Evolutionary conservation across 2,888 invertebrate species (phyloP).

Genomic region (Ectemnius continuus): DNA sequence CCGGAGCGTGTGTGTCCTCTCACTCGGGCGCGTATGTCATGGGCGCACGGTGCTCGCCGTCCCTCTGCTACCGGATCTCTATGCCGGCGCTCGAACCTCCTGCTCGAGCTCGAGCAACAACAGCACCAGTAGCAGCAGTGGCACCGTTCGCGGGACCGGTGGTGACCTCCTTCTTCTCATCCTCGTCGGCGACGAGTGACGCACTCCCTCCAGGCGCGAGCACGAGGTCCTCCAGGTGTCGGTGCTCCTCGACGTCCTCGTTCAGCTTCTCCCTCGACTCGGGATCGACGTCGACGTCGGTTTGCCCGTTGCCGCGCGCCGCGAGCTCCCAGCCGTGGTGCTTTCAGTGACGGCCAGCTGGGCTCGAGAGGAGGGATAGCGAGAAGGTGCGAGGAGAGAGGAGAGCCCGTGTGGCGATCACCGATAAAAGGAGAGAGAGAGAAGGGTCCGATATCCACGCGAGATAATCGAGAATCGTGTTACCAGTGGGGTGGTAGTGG

Average conservation of each 20-base stretch:
- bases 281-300: slow-evolving; percentile 7
- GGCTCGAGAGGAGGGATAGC: background rate
- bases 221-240: slow-evolving; percentile 6
- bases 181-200: background rate
- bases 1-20: slow-evolving; percentile 65
- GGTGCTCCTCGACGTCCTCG: slow-evolving; percentile 17
- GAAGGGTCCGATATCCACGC: background rate
- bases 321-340: slow-evolving; percentile 15
- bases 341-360: slow-evolving; percentile 32
- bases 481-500: slow-evolving; percentile 6
- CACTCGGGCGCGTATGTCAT: slow-evolving; percentile 75
- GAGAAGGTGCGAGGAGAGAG: background rate
- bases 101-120: slow-evolving; percentile 32
- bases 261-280: slow-evolving; percentile 7
- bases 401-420: background rate
- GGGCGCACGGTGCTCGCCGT: slow-evolving; percentile 69
- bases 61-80: slow-evolving; percentile 63
- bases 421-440: slow-evolving; percentile 1
- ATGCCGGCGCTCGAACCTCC: slow-evolving; percentile 58
- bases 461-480: slow-evolving; percentile 17
- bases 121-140: slow-evolving; percentile 27
- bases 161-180: slow-evolving; percentile 19
- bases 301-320: slow-evolving; percentile 20
- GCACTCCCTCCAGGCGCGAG: background rate
- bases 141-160: slow-evolving; percentile 10